Evolutionary conservation across 2,888 invertebrate genomes (phyloP).

Genomic region (Pseudococcus longispinus): DNA sequence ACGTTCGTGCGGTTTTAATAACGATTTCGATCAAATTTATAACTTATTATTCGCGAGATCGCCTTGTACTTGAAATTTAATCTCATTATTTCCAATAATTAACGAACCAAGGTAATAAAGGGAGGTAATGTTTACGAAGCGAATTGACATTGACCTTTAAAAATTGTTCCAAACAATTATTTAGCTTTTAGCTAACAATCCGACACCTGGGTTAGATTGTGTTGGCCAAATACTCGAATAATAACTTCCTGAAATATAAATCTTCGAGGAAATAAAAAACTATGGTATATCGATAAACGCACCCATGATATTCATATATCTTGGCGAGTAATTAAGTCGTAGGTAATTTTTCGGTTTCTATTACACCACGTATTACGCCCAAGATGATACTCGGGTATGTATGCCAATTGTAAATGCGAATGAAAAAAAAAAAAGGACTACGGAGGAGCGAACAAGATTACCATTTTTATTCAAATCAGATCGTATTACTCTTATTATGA

Average conservation of each 20-base stretch:
- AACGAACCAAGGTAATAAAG: neutral
- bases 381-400: neutral
- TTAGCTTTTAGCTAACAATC: neutral
- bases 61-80: conserved; percentile 11
- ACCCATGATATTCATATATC: neutral
- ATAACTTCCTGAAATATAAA: conserved; percentile 6
- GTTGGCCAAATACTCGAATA: neutral
- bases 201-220: neutral
- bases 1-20: neutral
- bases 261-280: neutral
- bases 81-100: neutral
- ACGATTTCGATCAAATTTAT: conserved; percentile 1
- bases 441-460: conserved; percentile 3
- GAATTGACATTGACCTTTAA: neutral
- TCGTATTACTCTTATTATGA: conserved; percentile 46
- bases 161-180: neutral
- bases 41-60: neutral
- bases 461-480: conserved; percentile 50
- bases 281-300: neutral
- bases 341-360: neutral
- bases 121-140: neutral
- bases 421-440: neutral
- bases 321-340: neutral
- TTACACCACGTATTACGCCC: neutral
- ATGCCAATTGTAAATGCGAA: neutral